Evolutionary conservation across 2,888 invertebrate genomes (phyloP).

Genomic region (Eristalinus aeneus): DNA sequence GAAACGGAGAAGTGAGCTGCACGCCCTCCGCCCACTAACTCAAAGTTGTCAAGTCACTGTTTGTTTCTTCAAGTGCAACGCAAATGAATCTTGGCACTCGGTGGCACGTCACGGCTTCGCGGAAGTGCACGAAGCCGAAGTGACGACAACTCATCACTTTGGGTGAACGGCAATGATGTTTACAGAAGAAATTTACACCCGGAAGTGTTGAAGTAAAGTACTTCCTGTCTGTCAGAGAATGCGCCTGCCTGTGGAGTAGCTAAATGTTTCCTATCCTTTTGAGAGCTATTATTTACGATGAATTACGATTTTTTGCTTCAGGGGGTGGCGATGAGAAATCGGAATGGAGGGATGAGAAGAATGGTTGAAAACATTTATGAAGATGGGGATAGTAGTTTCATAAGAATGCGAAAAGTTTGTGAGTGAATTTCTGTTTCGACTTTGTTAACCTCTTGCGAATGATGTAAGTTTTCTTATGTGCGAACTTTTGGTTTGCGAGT

Average conservation of each 20-base stretch:
- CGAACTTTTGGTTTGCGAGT: neutral
- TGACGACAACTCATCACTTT: constrained; percentile 16
- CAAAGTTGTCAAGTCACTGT: neutral
- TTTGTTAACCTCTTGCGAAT: neutral
- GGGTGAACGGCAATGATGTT: constrained; percentile 42
- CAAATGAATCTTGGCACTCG: neutral
- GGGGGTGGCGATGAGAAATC: neutral
- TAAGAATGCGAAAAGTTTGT: neutral
- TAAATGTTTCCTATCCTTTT: neutral
- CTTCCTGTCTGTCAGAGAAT: constrained; percentile 25
- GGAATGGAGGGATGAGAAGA: neutral
- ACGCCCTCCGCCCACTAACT: neutral
- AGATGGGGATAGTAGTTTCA: neutral
- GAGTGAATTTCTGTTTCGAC: neutral
- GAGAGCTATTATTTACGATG: neutral
- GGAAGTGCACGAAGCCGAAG: constrained; percentile 27
- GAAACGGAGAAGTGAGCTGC: neutral
- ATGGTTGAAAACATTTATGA: neutral
- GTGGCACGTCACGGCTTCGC: neutral
- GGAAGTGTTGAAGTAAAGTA: constrained; percentile 54
- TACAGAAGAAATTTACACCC: constrained; percentile 54
- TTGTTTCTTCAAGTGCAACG: neutral
- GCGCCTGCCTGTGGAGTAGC: constrained; percentile 1
- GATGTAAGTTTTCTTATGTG: neutral
- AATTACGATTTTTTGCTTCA: neutral